Percentiles rank a stretch among this genome's conserved stretches.
phyloP scores from a whole-genome alignment of 2,888 invertebrate genomes.

The Yponomeuta cagnagella region DNA sequence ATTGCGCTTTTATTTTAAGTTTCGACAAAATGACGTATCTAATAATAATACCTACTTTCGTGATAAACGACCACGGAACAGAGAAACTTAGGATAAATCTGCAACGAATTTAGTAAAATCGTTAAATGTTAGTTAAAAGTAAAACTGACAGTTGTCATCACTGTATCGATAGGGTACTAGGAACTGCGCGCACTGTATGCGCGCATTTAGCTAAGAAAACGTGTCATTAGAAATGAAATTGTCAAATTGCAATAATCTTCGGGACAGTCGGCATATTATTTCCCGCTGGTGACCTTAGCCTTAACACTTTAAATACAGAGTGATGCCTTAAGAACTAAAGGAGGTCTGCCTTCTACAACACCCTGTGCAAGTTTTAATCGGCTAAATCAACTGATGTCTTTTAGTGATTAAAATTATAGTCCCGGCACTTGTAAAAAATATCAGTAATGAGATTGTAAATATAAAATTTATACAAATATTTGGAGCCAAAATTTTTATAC shows the following conservation, averaged over 20 bases:
- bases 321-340: too few relatives aligned
- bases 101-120: slow-evolving; percentile 3
- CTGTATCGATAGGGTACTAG: slow-evolving; percentile 68
- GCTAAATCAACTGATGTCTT: slow-evolving; percentile 7
- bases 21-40: neutral
- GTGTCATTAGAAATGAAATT: slow-evolving; percentile 61
- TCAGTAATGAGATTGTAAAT: slow-evolving; percentile 33
- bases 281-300: slow-evolving; percentile 4
- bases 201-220: slow-evolving; percentile 68
- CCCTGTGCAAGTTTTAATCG: neutral
- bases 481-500: slow-evolving; percentile 70
- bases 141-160: slow-evolving; percentile 30
- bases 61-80: neutral
- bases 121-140: slow-evolving; percentile 11
- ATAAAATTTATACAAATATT: slow-evolving; percentile 57
- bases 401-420: slow-evolving; percentile 39
- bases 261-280: neutral
- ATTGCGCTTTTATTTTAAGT: neutral
- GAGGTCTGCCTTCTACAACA: too few relatives aligned
- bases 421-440: slow-evolving; percentile 62
- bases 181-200: slow-evolving; percentile 51
- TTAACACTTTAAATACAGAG: neutral
- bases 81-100: neutral
- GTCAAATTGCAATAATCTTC: slow-evolving; percentile 50
- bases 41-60: too few relatives aligned